Base-by-base conservation (phyloP, 2,113 vertebrate species). In the Psophia crepitans region DNA sequence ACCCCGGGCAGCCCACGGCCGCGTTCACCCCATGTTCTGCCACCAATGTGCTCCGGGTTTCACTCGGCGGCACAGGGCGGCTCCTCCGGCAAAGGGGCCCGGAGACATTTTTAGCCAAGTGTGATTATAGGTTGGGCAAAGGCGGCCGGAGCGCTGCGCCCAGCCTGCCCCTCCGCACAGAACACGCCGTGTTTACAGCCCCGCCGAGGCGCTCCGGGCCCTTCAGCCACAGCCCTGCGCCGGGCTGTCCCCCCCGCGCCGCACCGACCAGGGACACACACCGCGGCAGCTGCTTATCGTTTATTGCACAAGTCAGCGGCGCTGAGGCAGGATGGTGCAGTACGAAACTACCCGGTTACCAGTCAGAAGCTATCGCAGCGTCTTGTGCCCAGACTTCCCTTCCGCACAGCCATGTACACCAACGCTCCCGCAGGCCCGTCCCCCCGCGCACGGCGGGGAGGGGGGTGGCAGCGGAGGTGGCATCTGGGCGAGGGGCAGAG, bases 221-320 rank as follows among this genome's bases (percentile, higher is more conserved):
- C 49, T 43, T 37, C 14, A 5, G 70, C 33, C 6, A 2, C 19
- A 2, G 10, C 8, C 46, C 30, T n/a, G 54, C 30, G 6, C 41
- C 1, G 2, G 54, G 54, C 54, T 26, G 68, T 13, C 46, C 14
- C 66, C 14, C 43, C 18, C 5, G 0, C 10, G 43, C 43, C 43
- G 9, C 68, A 44, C 19, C 2, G 2, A 53, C 11, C 79, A 48
- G 79, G 60, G 20, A 95, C 82, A 32, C 63, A 14, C 54, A 33
- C 68, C 69, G 7, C 12, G 91, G 92, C 78, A 92, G 97, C 98
- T 98, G 98, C 97, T 96, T 83, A 97, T 69, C 49, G 2, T 98
- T 98, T 98, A 98, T 98, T 98, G 98, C 98, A 98, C 98, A 94
- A 97, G 94, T 92, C 49, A 75, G 97, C 96, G 54, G 96, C 68